Percentiles rank a stretch among this genome's conserved stretches.
Evolutionary conservation across 2,113 vertebrate species (phyloP).

Genomic region (Nestor notabilis): DNA sequence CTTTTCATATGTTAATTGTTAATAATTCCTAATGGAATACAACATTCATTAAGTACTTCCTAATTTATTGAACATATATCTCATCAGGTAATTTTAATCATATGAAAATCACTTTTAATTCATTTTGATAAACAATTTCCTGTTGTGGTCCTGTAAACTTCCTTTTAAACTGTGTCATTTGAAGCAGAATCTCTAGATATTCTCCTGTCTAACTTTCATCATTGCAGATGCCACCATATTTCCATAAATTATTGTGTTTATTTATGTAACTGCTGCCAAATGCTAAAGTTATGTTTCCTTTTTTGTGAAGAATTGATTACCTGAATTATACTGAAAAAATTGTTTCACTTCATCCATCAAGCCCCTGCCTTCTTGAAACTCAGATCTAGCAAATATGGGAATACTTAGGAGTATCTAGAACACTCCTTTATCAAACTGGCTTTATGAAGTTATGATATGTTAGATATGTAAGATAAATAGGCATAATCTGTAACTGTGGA

Average conservation of each 20-base stretch:
- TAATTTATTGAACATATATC: background rate
- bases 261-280: background rate
- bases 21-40: background rate
- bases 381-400: background rate
- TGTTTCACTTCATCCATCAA: background rate
- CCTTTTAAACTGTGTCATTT: background rate
- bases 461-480: constrained; percentile 6
- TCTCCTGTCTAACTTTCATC: background rate
- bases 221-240: background rate
- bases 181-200: background rate
- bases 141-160: background rate
- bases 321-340: background rate
- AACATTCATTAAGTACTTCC: constrained; percentile 40
- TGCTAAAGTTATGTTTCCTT: background rate
- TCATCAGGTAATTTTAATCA: constrained; percentile 60
- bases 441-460: background rate
- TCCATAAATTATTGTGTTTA: background rate
- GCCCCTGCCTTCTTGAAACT: background rate
- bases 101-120: background rate
- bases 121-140: constrained; percentile 41
- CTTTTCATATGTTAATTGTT: background rate
- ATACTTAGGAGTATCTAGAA: background rate
- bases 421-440: background rate
- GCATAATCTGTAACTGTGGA: background rate
- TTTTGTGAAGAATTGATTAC: background rate